A percentile compares a stretch with the other conserved stretches of the same genome.
Evolutionary conservation across 2,113 vertebrate species (phyloP).

Genomic region (Caranx ignobilis): DNA sequence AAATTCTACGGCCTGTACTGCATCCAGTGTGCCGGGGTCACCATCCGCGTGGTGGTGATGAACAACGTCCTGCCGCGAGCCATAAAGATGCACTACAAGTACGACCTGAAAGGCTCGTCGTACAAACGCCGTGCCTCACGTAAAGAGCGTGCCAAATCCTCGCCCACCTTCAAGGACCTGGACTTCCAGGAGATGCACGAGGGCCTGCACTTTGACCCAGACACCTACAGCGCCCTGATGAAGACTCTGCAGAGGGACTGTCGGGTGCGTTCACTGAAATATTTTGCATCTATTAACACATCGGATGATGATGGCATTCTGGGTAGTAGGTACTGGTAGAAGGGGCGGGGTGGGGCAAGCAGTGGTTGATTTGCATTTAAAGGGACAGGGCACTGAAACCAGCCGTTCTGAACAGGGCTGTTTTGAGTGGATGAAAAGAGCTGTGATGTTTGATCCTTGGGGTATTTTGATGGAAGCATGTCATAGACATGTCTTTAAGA

Average conservation of each 20-base stretch:
- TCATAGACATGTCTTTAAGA: too few species aligned
- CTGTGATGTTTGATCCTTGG: too few species aligned
- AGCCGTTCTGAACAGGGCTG: too few species aligned
- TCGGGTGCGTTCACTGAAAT: constrained; percentile 83
- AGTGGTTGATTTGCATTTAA: too few species aligned
- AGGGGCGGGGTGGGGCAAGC: too few species aligned
- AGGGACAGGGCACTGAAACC: too few species aligned
- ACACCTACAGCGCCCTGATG: constrained; percentile 93
- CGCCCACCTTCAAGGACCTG: constrained; percentile 94
- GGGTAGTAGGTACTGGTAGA: too few species aligned
- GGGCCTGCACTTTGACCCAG: constrained; percentile 91
- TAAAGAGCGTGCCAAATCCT: constrained; percentile 90
- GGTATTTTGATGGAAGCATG: too few species aligned
- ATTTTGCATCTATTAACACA: neutral
- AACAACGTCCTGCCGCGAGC: constrained; percentile 94
- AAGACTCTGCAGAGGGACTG: constrained; percentile 97
- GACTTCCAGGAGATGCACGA: constrained; percentile 97
- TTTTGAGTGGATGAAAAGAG: too few species aligned
- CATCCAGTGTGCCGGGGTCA: constrained; percentile 91
- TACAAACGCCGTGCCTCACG: constrained; percentile 93
- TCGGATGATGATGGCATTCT: neutral
- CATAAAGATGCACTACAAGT: constrained; percentile 94
- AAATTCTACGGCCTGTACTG: constrained; percentile 98
- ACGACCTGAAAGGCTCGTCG: constrained; percentile 95
- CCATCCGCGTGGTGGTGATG: constrained; percentile 94